Evolutionary conservation across 1,140 invertebrate species (phyloP).

Genomic region (Procambarus clarkii): DNA sequence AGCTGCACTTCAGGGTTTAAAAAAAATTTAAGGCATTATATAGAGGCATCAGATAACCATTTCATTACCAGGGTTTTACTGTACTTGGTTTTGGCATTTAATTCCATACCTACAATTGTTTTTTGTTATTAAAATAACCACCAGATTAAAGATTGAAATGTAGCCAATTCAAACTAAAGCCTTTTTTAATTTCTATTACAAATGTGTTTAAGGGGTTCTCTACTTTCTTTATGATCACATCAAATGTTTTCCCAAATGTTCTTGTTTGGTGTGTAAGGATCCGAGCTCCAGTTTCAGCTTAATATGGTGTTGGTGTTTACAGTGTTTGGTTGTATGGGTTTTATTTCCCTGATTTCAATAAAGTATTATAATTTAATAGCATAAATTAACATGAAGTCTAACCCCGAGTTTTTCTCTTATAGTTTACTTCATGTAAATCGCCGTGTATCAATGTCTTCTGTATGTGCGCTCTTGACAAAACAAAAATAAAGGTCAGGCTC

Average conservation of each 20-base stretch:
- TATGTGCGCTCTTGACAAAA: constrained; percentile 61
- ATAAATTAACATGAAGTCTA: constrained; percentile 53
- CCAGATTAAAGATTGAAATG: too few species aligned
- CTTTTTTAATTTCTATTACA: too few species aligned
- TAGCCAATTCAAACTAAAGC: too few species aligned
- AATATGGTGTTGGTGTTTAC: constrained; percentile 59
- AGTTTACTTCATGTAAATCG: constrained; percentile 68
- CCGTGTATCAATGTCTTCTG: constrained; percentile 69
- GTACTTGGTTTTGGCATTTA: too few species aligned
- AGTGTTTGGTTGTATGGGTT: constrained; percentile 53
- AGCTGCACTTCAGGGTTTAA: too few species aligned
- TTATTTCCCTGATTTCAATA: constrained; percentile 34
- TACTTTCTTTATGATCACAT: too few species aligned
- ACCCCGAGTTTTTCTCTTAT: constrained; percentile 68
- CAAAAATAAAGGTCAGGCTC: constrained; percentile 58
- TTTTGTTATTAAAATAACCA: too few species aligned
- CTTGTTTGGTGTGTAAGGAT: constrained; percentile 20
- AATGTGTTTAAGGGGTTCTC: too few species aligned
- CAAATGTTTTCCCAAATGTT: neutral
- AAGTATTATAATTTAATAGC: constrained; percentile 24
- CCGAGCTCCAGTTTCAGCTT: constrained; percentile 42
- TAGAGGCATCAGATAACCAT: too few species aligned
- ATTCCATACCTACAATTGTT: too few species aligned
- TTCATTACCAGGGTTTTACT: too few species aligned
- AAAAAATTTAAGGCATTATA: too few species aligned